Conservation (phyloP, 2,888 invertebrate species). For the Strigamia maritima region DNA sequence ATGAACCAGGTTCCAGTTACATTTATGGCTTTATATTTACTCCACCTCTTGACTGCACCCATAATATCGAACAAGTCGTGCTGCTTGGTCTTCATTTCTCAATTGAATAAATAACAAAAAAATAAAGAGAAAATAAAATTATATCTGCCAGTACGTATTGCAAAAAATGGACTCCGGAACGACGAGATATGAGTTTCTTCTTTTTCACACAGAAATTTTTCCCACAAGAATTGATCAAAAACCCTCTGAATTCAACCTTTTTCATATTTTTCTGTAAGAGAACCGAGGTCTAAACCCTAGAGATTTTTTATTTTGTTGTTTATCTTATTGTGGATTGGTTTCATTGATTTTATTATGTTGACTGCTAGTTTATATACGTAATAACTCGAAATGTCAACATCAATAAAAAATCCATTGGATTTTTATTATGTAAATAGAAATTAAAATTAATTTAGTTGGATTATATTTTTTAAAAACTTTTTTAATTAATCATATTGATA, state of each 20-base stretch:
- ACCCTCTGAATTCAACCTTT: conserved; percentile 9
- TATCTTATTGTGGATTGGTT: neutral
- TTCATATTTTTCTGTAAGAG: conserved; percentile 6
- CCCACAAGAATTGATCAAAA: conserved; percentile 15
- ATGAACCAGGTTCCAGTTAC: conserved; percentile 13
- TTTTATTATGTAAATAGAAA: neutral
- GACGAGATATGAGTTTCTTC: neutral
- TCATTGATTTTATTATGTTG: neutral
- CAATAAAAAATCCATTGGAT: neutral
- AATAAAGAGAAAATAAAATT: neutral
- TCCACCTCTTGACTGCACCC: neutral
- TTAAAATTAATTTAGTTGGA: no score
- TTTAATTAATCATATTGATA: no score
- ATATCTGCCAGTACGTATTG: neutral
- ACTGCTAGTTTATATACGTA: conserved; percentile 6
- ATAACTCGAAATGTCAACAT: neutral
- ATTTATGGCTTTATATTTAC: conserved; percentile 19
- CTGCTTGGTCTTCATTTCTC: neutral
- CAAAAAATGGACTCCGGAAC: neutral
- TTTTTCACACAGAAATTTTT: conserved; percentile 18
- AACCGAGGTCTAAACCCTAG: neutral
- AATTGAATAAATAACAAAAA: conserved; percentile 9
- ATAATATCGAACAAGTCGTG: neutral
- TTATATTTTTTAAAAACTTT: no score
- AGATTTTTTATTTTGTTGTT: neutral